Evolutionary conservation across 2,113 vertebrate genomes (phyloP).

Genomic region (Sprattus sprattus): DNA sequence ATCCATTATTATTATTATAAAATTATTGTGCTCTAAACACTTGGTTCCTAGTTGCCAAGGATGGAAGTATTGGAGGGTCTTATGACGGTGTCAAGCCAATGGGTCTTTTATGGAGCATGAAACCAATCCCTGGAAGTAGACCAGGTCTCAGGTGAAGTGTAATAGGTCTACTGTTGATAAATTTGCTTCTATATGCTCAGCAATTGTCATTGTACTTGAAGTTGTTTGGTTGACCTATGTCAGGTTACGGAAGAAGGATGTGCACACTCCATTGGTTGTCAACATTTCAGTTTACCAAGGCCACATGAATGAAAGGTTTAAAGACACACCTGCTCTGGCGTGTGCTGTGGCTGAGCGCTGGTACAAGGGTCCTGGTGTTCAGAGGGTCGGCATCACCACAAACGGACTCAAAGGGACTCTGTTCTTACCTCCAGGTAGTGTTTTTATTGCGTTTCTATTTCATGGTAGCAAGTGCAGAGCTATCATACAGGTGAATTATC

Average conservation of each 20-base stretch:
- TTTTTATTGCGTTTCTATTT: not conserved
- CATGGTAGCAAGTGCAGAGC: too few relatives aligned
- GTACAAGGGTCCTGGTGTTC: conserved; percentile 66
- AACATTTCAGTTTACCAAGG: conserved; percentile 62
- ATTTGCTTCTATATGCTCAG: too few relatives aligned
- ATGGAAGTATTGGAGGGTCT: conserved; percentile 66
- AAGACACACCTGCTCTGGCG: conserved; percentile 47
- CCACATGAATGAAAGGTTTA: conserved; percentile 57
- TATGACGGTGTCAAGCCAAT: conserved; percentile 68
- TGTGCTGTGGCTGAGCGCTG: conserved; percentile 62
- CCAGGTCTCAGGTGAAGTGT: conserved; percentile 61
- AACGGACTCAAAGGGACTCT: conserved; percentile 57
- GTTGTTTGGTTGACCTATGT: conserved; percentile 3
- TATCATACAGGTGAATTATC: too few relatives aligned
- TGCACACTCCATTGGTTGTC: conserved; percentile 58
- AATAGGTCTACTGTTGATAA: too few relatives aligned
- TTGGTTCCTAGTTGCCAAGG: conserved; percentile 55
- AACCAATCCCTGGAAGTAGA: conserved; percentile 66
- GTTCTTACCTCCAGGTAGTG: conserved; percentile 69
- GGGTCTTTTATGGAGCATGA: conserved; percentile 75
- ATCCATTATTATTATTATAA: too few relatives aligned
- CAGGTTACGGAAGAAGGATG: conserved; percentile 66
- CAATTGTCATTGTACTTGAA: not conserved
- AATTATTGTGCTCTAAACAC: not conserved
- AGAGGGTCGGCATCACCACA: conserved; percentile 58